phyloP scores from a whole-genome alignment of 1,140 invertebrate genomes.

The Hermatobates lingyangjiaoensis region DNA sequence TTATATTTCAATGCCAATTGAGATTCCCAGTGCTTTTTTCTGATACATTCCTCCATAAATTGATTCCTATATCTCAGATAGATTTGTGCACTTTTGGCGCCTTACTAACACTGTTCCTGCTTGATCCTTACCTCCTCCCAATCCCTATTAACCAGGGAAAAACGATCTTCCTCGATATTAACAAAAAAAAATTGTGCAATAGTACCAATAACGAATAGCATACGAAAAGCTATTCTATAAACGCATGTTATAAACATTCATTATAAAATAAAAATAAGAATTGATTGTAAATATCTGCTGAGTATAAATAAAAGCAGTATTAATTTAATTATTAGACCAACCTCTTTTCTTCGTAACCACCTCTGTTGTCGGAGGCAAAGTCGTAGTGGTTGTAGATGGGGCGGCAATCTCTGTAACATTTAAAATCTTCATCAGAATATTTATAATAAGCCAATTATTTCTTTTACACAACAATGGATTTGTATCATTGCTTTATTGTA shows the following conservation, averaged over 20 bases:
- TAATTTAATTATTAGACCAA: not conserved
- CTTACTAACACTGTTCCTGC: too few species aligned
- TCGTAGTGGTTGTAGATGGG: constrained; percentile 12
- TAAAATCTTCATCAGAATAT: not conserved
- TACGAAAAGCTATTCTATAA: not conserved
- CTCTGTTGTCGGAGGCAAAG: constrained; percentile 10
- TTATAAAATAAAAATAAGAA: not conserved
- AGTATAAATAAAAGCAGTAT: not conserved
- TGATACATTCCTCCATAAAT: too few species aligned
- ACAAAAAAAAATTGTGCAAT: not conserved
- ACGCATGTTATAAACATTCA: not conserved
- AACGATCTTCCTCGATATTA: not conserved
- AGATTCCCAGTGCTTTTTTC: too few species aligned
- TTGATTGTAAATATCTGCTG: not conserved
- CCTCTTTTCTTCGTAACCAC: constrained; percentile 7
- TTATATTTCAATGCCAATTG: too few species aligned
- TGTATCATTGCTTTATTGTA: too few species aligned
- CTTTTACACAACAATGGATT: too few species aligned
- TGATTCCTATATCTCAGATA: too few species aligned
- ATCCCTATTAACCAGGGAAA: not conserved
- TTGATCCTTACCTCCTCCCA: too few species aligned
- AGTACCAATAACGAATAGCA: not conserved
- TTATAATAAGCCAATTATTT: too few species aligned
- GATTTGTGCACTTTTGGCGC: too few species aligned
- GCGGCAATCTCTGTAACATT: constrained; percentile 11